These are phyloP conservation scores for Macaca nemestrina DNA, from an alignment of 2,113 vertebrate species.

Conservation along the genomic window DNA sequence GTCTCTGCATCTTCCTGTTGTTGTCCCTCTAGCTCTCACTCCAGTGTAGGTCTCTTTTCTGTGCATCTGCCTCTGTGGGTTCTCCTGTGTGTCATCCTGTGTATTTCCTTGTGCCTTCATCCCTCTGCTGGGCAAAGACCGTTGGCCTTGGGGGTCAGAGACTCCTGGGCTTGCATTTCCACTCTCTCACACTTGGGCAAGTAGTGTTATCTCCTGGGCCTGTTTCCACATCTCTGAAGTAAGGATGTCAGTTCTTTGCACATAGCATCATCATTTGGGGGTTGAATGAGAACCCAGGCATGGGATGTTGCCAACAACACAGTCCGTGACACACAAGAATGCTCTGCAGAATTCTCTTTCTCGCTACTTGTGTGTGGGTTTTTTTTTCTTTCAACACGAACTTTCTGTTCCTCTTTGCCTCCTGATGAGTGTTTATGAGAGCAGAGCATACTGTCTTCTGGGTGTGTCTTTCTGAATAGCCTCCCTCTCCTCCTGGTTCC, in stretches of 20 bases:
- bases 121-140: background rate
- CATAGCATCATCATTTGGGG: background rate
- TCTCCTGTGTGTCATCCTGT: background rate
- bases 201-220: background rate
- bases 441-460: background rate
- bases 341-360: background rate
- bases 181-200: too few relatives aligned
- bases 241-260: background rate
- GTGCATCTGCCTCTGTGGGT: background rate
- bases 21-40: fast-evolving
- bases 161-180: background rate
- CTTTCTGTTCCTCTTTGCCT: background rate
- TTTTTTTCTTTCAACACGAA: background rate
- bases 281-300: background rate
- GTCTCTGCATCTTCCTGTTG: background rate
- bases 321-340: fast-evolving
- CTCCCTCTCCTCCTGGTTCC: background rate
- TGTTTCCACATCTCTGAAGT: background rate
- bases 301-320: background rate
- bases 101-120: background rate
- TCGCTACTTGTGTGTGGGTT: background rate
- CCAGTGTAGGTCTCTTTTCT: background rate
- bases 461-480: background rate
- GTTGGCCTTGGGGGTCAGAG: background rate
- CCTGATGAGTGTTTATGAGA: background rate